Base-by-base conservation (phyloP, 2,888 invertebrate genomes). In the Lymantria dispar region DNA sequence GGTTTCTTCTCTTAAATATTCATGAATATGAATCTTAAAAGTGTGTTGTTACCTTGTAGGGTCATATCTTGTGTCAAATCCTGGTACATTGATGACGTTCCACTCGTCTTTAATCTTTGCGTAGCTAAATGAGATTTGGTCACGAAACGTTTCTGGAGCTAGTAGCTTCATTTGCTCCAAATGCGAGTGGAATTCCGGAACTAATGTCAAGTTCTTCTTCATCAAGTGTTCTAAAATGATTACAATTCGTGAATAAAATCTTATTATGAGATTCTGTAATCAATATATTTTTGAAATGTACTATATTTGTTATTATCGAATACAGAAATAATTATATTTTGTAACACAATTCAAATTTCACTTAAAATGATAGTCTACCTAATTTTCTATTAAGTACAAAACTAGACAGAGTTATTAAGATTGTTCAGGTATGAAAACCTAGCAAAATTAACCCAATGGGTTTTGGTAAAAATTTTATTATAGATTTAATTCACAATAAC, bases 131-230 rank as follows among this genome's bases (percentile, higher is more conserved):
- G 97, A 97, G 70, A 97, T 95, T 94, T 96, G 98, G 74, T 98
- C 95, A 58, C 94, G 93, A 72, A 98, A 95, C 14, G 94, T 94
- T 68, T 96, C 96, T 57, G 94, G 92, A 47, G 95, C 93, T 61
- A 98, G 93, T 69, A 96, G 95, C 82, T 96, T 96, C 95, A 98
- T 96, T 51, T 96, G 96, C 78, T 99, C 98, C 70, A 98, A 92
- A 82, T 99, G 98, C 0, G 98, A 99, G 84, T 98, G 98, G 83
- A 99, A 98, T 80, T 95, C 95, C 60, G 97, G 95, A 54, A 98
- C 94, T 47, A 96, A 94, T 2, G 98, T 98, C 68, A 99, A 89
- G 45, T 96, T 95, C 68, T 95, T 96, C 78, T 95, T 95, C 77
- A 98, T 90, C 59, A 97, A 86, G 85, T 97, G 95, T 83, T 98